Evolutionary conservation across 2,888 invertebrate species (phyloP).

Genomic region (Campoletis raptor): DNA sequence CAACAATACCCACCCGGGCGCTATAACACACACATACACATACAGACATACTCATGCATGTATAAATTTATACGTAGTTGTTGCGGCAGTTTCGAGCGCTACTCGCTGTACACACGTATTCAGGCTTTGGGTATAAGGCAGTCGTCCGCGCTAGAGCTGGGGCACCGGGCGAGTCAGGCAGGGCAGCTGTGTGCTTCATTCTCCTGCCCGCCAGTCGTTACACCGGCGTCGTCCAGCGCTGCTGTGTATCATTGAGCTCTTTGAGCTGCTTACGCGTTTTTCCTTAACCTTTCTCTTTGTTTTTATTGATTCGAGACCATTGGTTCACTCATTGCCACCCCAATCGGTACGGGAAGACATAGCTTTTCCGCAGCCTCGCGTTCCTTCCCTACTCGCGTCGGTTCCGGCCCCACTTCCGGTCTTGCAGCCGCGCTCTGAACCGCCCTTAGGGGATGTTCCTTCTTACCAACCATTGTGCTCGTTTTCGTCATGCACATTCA

Average conservation of each 20-base stretch:
- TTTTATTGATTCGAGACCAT: background rate
- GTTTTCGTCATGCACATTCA: background rate
- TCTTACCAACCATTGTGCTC: background rate
- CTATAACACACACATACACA: slow-evolving; percentile 4
- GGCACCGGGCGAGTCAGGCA: slow-evolving; percentile 47
- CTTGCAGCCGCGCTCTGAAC: slow-evolving; percentile 14
- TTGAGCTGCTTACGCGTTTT: slow-evolving; percentile 15
- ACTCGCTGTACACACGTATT: slow-evolving; percentile 25
- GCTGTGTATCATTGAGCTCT: slow-evolving; percentile 70
- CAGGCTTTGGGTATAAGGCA: slow-evolving; percentile 33
- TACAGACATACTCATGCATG: background rate
- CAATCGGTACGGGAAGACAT: background rate
- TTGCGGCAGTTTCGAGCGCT: slow-evolving; percentile 30
- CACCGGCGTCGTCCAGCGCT: slow-evolving; percentile 81
- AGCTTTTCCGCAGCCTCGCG: background rate
- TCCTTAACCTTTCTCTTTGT: slow-evolving; percentile 15
- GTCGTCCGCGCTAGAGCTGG: slow-evolving; percentile 34
- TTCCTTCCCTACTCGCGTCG: background rate
- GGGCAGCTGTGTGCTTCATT: slow-evolving; percentile 75
- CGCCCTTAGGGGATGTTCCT: slow-evolving; percentile 36
- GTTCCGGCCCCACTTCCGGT: slow-evolving; percentile 38
- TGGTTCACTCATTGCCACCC: background rate
- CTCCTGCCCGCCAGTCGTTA: slow-evolving; percentile 79
- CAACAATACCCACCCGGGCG: slow-evolving; percentile 43
- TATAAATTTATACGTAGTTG: slow-evolving; percentile 7